Evolutionary conservation across 2,888 invertebrate genomes (phyloP).

Genomic region (Zelleria hepariella): DNA sequence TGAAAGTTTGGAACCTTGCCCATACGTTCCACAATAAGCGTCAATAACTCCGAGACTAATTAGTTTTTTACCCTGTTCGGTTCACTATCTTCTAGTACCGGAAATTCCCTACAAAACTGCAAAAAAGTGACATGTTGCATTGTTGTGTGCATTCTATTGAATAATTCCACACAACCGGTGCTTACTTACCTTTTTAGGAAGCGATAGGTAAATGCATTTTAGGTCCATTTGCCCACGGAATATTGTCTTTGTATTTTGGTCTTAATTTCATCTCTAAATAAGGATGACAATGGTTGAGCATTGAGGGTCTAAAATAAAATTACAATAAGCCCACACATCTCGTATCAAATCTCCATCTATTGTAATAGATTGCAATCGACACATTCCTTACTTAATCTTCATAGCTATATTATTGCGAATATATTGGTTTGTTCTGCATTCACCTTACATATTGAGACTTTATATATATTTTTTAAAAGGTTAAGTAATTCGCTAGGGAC

Average conservation of each 20-base stretch:
- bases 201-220: background rate
- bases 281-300: background rate
- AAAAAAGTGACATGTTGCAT: too few relatives aligned
- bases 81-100: too few relatives aligned
- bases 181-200: background rate
- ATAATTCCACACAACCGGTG: too few relatives aligned
- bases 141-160: too few relatives aligned
- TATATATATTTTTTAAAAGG: too few relatives aligned
- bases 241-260: background rate
- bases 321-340: background rate
- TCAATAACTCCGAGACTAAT: too few relatives aligned
- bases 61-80: too few relatives aligned
- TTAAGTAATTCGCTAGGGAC: too few relatives aligned
- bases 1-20: too few relatives aligned
- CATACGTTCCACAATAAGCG: too few relatives aligned
- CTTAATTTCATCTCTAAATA: background rate
- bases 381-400: background rate
- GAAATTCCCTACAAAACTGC: too few relatives aligned
- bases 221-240: background rate
- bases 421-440: background rate
- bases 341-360: background rate
- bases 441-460: background rate
- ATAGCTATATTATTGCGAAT: constrained; percentile 2
- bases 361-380: background rate
- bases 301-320: background rate